Conservation (phyloP, 2,888 invertebrate species). For the Zaprionus obscuricornis region DNA sequence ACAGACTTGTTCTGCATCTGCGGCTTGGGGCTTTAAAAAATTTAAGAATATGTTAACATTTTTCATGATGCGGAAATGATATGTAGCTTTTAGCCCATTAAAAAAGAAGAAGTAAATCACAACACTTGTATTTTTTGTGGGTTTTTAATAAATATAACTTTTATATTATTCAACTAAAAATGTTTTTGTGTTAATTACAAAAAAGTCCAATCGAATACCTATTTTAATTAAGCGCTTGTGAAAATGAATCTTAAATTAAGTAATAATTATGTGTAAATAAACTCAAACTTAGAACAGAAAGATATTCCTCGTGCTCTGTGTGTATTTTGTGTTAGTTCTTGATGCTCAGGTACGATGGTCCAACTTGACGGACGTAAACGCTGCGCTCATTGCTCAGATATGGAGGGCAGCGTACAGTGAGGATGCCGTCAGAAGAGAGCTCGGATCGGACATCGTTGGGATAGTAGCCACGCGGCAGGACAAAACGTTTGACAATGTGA, state of each 20-base stretch:
- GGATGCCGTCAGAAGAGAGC: constrained; percentile 87
- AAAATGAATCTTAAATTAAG: constrained; percentile 43
- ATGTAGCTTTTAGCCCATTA: neutral
- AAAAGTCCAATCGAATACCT: constrained; percentile 63
- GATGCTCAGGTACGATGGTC: constrained; percentile 85
- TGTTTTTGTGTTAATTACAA: constrained; percentile 68
- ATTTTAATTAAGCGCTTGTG: constrained; percentile 36
- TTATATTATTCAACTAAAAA: constrained; percentile 75
- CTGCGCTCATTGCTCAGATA: constrained; percentile 85
- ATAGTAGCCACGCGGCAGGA: constrained; percentile 88
- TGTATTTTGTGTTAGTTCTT: constrained; percentile 74
- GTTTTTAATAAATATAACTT: constrained; percentile 73
- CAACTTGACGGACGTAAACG: constrained; percentile 89
- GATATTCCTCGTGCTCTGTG: constrained; percentile 1
- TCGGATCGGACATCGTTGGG: constrained; percentile 88
- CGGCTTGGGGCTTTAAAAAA: too few relatives aligned
- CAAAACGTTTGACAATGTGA: constrained; percentile 90
- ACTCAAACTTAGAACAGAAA: constrained; percentile 30
- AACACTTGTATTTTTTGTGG: constrained; percentile 5
- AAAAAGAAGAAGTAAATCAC: neutral
- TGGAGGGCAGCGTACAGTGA: constrained; percentile 89
- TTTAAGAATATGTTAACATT: constrained; percentile 62
- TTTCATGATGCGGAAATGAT: constrained; percentile 15
- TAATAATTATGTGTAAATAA: constrained; percentile 39
- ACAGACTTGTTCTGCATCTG: too few relatives aligned